Percentiles rank a stretch among this genome's conserved stretches.
Conservation (phyloP, 1,140 invertebrate species). For the roundworm (Caenorhabditis elegans) region WBcel235 BX284606.5:2031501-2032000, state of each 20-base stretch:
- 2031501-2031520: neutral
- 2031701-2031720: neutral
- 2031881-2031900: no score
- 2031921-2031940: no score
- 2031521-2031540: neutral
- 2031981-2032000: no score
- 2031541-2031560: constrained; percentile 4
- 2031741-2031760: neutral
- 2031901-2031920: no score
- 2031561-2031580: neutral
- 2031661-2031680: constrained; percentile 6
- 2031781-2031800: no score
- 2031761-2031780: neutral
- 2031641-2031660: neutral
- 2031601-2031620: constrained; percentile 15
- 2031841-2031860: no score
- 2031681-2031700: neutral
- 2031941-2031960: no score
- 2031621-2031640: neutral
- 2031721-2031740: neutral
- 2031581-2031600: neutral
- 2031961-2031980: no score
- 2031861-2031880: no score
- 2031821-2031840: no score
- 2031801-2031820: no score